Conservation (phyloP, 2,888 invertebrate genomes). For the Stenotaenia linearis region DNA sequence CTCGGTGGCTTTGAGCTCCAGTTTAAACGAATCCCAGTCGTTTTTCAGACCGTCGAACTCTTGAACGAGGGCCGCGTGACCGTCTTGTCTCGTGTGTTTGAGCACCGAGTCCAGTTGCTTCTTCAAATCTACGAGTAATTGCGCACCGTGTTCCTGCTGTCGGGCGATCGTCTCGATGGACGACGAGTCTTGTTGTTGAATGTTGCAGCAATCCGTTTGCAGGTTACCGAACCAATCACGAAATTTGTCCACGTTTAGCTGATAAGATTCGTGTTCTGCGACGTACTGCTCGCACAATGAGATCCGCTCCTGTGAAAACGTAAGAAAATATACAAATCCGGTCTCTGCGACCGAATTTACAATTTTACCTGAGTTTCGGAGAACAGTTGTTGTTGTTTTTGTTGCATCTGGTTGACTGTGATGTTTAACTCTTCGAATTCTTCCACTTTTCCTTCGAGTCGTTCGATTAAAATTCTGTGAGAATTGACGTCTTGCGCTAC, state of each 20-base stretch:
- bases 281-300: constrained; percentile 65
- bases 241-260: constrained; percentile 72
- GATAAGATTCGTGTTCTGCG: constrained; percentile 72
- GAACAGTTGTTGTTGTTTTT: constrained; percentile 61
- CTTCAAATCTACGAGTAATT: constrained; percentile 51
- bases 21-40: constrained; percentile 69
- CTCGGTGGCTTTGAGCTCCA: constrained; percentile 63
- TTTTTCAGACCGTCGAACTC: constrained; percentile 67
- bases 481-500: constrained; percentile 78
- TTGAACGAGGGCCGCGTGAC: constrained; percentile 66
- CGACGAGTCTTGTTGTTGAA: constrained; percentile 49
- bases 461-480: constrained; percentile 76
- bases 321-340: background rate
- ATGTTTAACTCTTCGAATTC: constrained; percentile 73
- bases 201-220: constrained; percentile 56
- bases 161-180: constrained; percentile 62
- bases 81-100: constrained; percentile 67
- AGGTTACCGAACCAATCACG: constrained; percentile 75
- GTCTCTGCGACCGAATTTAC: no score
- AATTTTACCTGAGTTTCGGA: constrained; percentile 32
- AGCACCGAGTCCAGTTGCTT: constrained; percentile 65
- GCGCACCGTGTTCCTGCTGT: constrained; percentile 31
- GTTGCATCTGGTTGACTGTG: constrained; percentile 65
- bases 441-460: constrained; percentile 74
- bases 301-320: constrained; percentile 55